A percentile compares a stretch with the other conserved stretches of the same genome.
These are phyloP conservation scores for Zapornia atra DNA, from an alignment of 2,113 vertebrate species.

Conservation along the genomic window DNA sequence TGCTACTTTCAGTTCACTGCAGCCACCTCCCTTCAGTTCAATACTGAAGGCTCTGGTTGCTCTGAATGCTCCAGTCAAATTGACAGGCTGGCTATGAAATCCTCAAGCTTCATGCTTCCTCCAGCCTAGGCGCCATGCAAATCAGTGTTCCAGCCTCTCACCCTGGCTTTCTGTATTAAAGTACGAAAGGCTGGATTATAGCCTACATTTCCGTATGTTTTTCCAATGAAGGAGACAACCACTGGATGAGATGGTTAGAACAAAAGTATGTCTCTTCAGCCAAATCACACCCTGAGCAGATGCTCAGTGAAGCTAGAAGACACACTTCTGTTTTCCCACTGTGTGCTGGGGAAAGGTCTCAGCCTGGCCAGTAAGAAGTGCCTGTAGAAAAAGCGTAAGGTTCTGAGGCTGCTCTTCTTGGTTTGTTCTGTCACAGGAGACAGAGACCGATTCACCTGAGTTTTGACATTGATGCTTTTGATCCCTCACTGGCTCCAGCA, in stretches of 20 bases:
- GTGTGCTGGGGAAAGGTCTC: neutral
- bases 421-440: constrained; percentile 77
- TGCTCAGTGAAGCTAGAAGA: neutral
- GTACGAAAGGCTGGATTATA: neutral
- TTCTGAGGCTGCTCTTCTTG: neutral
- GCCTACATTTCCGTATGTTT: neutral
- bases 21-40: too few species aligned
- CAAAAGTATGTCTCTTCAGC: neutral
- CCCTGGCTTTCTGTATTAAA: neutral
- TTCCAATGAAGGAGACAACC: neutral
- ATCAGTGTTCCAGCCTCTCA: neutral
- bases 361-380: neutral
- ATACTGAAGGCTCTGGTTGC: neutral
- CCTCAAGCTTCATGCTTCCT: neutral
- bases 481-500: constrained; percentile 92
- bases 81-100: neutral
- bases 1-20: too few species aligned
- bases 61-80: neutral
- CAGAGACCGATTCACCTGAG: constrained; percentile 93
- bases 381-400: neutral
- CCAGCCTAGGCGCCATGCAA: neutral
- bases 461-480: constrained; percentile 97
- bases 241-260: neutral
- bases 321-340: neutral
- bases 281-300: neutral